Conservation (phyloP, 2,797 vertebrate genomes). For the Neopelma chrysocephalum region DNA sequence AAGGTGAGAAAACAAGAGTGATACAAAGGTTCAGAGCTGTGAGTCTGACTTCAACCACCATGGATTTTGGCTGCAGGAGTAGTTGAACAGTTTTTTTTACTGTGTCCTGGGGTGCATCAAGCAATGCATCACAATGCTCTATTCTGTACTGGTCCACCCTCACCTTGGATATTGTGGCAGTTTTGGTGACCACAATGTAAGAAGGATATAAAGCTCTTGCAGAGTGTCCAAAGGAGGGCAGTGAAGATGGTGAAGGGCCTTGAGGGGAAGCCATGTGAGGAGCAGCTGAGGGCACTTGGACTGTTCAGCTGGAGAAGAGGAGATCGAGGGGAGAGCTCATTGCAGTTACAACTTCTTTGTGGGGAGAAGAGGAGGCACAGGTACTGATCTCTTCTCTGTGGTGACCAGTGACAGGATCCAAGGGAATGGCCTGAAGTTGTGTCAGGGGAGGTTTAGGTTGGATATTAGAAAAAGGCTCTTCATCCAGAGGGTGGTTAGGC, state of each 20-base stretch:
- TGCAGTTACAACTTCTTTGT: fast-evolving
- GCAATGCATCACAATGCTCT: not conserved
- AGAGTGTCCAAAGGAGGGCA: not conserved
- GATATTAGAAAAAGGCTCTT: not conserved
- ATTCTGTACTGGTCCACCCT: fast-evolving
- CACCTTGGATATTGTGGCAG: fast-evolving
- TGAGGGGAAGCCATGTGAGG: fast-evolving
- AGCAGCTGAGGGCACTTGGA: fast-evolving
- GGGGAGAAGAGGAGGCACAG: not conserved
- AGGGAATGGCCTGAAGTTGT: not conserved
- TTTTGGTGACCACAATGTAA: fast-evolving
- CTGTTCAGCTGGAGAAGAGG: not conserved
- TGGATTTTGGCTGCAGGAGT: not conserved
- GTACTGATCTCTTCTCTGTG: not conserved
- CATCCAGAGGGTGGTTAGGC: fast-evolving
- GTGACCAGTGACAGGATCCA: not conserved
- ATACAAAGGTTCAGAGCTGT: not conserved
- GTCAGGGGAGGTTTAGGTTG: fast-evolving
- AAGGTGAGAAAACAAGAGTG: not conserved
- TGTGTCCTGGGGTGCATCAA: not conserved
- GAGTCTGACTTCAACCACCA: not conserved
- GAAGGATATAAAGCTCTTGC: fast-evolving
- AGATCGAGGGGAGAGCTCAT: not conserved
- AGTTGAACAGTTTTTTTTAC: not conserved
- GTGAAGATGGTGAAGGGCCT: not conserved